These are phyloP conservation scores for Pimpla rufipes DNA, from an alignment of 2,888 invertebrate species.

Conservation along the genomic window DNA sequence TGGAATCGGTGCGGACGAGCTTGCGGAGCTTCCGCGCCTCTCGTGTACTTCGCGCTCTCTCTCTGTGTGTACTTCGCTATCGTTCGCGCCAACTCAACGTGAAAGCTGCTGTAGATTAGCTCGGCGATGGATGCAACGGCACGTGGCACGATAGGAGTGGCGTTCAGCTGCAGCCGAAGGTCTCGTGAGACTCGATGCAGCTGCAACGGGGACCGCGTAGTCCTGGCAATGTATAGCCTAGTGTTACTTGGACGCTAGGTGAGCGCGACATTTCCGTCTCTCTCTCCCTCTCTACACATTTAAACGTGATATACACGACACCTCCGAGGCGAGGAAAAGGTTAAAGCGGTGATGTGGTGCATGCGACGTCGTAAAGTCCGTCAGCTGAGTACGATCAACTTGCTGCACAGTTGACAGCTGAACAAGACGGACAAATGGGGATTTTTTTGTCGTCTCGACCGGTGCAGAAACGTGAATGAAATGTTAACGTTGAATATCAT, in stretches of 20 bases:
- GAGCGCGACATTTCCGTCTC: neutral
- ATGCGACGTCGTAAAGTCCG: neutral
- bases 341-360: neutral
- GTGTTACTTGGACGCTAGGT: neutral
- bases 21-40: neutral
- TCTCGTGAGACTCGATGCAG: slow-evolving; percentile 50
- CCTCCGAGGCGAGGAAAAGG: neutral
- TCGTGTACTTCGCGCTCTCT: slow-evolving; percentile 7
- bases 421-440: too few species aligned
- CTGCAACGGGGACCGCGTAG: slow-evolving; percentile 7
- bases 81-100: slow-evolving; percentile 31
- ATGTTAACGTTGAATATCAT: too few species aligned
- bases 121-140: slow-evolving; percentile 62
- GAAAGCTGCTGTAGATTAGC: slow-evolving; percentile 56
- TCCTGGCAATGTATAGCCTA: neutral
- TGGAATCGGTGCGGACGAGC: slow-evolving; percentile 16
- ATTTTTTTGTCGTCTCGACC: too few species aligned
- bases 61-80: slow-evolving; percentile 8
- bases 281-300: neutral
- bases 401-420: too few species aligned
- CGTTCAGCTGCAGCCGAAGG: slow-evolving; percentile 9
- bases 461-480: too few species aligned
- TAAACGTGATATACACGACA: neutral
- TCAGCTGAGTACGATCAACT: neutral
- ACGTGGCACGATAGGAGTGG: slow-evolving; percentile 47